Base-by-base conservation (phyloP, 1,140 invertebrate species). In the Ephestia elutella region DNA sequence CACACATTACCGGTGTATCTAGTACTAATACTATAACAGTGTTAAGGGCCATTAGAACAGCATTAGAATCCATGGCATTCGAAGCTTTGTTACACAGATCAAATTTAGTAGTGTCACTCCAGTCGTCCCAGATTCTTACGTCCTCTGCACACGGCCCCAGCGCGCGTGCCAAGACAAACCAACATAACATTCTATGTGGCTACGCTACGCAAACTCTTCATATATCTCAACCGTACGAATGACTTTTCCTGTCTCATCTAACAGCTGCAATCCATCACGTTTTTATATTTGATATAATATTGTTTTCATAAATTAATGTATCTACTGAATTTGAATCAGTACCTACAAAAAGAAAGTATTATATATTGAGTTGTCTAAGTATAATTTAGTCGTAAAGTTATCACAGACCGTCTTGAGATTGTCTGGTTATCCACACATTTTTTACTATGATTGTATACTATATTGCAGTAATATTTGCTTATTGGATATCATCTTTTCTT, bases 71-170 rank as follows among this genome's bases (percentile, higher is more conserved):
- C 60, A 65, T 68, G 70, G 77, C 71, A 82, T 82, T 79, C 71
- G 68, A 73, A 76, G 75, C 68, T 80, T 80, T 80, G 81, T 86
- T 80, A 71, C 71, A 61, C 65, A 64, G 80, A 83, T 87, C 84
- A 85, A 84, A 86, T 85, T 85, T 87, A 87, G 82, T 85, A 79
- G 80, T 85, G 85, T 86, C 83, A 82, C 82, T 87, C 82, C 82
- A 87, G 82, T 65, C 82, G 85, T 66, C 79, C 82, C 79, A 85
- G 79, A 85, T 87, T 87, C 80, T 66, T 77, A 70, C 71, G 71
- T 78, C 75, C 71, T 79, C 71, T 85, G 81, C 83, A 80, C 83
- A 85, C 82, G 81, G 80, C 83, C 71, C 82, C 70, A 80, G 70
- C 49, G 68, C 70, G 10, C 75, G 80, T 86, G 85, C 85, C 19